These are phyloP conservation scores for Thripadectes ignobilis DNA, from an alignment of 2,797 vertebrate species.

Conservation along the genomic window DNA sequence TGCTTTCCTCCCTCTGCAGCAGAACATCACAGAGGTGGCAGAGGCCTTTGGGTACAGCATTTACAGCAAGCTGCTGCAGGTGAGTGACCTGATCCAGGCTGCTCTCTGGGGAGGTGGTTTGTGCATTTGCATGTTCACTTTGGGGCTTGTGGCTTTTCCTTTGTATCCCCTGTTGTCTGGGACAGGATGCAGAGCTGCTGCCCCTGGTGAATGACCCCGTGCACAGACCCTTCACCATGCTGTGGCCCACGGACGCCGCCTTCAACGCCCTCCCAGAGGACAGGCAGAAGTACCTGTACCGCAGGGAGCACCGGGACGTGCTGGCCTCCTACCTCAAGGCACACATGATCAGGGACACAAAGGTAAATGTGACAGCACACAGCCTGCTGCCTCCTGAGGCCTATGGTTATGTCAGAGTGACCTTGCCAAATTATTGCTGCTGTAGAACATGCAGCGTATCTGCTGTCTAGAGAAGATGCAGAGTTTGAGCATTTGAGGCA, in stretches of 20 bases:
- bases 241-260: constrained; percentile 90
- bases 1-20: constrained; percentile 71
- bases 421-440: not conserved
- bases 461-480: not conserved
- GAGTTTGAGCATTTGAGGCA: not conserved
- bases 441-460: not conserved
- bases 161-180: not conserved
- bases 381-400: not conserved
- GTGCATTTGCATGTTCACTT: rapidly evolving
- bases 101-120: not conserved
- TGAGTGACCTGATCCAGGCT: constrained; percentile 42
- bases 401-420: rapidly evolving
- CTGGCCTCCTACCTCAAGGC: constrained; percentile 85
- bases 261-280: constrained; percentile 80
- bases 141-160: not conserved
- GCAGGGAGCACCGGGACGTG: constrained; percentile 82
- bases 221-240: constrained; percentile 89
- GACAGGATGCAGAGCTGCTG: constrained; percentile 84
- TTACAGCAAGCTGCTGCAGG: constrained; percentile 87
- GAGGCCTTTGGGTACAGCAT: constrained; percentile 85
- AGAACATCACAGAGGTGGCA: constrained; percentile 81
- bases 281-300: constrained; percentile 85
- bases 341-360: constrained; percentile 84
- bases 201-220: constrained; percentile 74
- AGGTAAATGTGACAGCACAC: constrained; percentile 65